phyloP scores from a whole-genome alignment of 2,113 vertebrate genomes.

The Rhabdornis inornatus region DNA sequence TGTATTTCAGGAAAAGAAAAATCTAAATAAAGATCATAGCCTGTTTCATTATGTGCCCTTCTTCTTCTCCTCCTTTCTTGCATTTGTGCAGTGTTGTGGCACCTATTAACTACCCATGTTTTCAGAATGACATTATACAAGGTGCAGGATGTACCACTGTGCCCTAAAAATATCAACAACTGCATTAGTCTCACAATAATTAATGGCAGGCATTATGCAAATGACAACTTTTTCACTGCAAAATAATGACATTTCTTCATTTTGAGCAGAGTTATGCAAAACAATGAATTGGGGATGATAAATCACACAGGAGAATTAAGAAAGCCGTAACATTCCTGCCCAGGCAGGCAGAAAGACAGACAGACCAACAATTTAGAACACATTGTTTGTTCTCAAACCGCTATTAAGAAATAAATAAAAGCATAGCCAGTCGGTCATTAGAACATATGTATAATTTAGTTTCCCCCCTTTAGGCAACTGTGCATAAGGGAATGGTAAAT shows the following conservation, averaged over 20 bases:
- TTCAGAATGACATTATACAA: slow-evolving; percentile 82
- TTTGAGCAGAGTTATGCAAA: slow-evolving; percentile 85
- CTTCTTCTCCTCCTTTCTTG: slow-evolving; percentile 63
- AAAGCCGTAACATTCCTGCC: slow-evolving; percentile 77
- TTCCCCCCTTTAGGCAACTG: slow-evolving; percentile 74
- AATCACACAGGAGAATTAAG: slow-evolving; percentile 81
- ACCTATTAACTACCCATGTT: slow-evolving; percentile 81
- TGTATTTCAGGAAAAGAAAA: slow-evolving; percentile 65
- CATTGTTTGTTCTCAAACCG: slow-evolving; percentile 75
- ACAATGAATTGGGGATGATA: slow-evolving; percentile 84
- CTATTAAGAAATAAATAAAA: slow-evolving; percentile 76
- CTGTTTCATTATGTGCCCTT: slow-evolving; percentile 72
- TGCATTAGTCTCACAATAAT: slow-evolving; percentile 85
- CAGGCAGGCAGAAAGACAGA: slow-evolving; percentile 80
- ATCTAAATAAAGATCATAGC: slow-evolving; percentile 77
- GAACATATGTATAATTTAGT: slow-evolving; percentile 73
- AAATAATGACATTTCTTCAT: slow-evolving; percentile 89
- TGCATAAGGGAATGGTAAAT: slow-evolving; percentile 77
- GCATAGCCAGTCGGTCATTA: slow-evolving; percentile 75
- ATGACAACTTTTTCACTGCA: slow-evolving; percentile 84
- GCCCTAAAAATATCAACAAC: slow-evolving; percentile 88
- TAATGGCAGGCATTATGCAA: slow-evolving; percentile 88
- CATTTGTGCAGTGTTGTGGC: slow-evolving; percentile 78
- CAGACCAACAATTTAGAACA: slow-evolving; percentile 78
- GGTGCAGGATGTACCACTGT: slow-evolving; percentile 82